Evolutionary conservation across 2,797 vertebrate genomes (phyloP).

Genomic region (Cyclopterus lumpus): DNA sequence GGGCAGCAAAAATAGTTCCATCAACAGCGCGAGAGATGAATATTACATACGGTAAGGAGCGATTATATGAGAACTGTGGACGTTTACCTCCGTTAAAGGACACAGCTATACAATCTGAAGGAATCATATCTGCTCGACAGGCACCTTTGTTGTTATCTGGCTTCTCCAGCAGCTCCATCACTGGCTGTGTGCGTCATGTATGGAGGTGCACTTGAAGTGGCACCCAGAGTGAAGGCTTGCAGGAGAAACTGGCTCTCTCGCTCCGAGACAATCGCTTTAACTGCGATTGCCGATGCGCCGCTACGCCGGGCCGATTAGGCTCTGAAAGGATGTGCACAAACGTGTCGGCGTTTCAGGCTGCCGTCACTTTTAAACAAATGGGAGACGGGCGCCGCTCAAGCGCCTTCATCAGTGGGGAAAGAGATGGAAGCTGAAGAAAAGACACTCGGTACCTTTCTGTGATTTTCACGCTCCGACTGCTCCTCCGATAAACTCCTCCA

Average conservation of each 20-base stretch:
- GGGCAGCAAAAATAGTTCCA: not conserved
- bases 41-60: conserved; percentile 10
- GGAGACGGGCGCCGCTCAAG: not conserved
- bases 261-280: conserved; percentile 28
- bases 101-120: conserved; percentile 3
- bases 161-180: conserved; percentile 25
- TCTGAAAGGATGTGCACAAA: conserved; percentile 26
- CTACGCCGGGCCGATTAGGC: conserved; percentile 11
- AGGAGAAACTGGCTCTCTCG: conserved; percentile 5
- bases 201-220: not conserved
- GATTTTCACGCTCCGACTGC: not conserved
- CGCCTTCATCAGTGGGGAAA: not conserved
- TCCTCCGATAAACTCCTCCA: no score
- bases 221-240: not conserved
- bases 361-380: conserved; percentile 39
- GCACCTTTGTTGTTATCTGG: conserved; percentile 55
- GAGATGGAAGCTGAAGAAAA: not conserved
- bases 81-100: conserved; percentile 30
- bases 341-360: conserved; percentile 9
- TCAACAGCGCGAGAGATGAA: conserved; percentile 28
- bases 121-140: conserved; percentile 22
- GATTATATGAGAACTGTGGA: conserved; percentile 31
- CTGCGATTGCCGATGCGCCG: not conserved
- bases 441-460: not conserved
- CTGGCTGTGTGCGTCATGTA: conserved; percentile 37